Percentiles rank a stretch among this genome's conserved stretches.
phyloP scores from a whole-genome alignment of 2,888 invertebrate genomes.

The Sussaba pulchella region DNA sequence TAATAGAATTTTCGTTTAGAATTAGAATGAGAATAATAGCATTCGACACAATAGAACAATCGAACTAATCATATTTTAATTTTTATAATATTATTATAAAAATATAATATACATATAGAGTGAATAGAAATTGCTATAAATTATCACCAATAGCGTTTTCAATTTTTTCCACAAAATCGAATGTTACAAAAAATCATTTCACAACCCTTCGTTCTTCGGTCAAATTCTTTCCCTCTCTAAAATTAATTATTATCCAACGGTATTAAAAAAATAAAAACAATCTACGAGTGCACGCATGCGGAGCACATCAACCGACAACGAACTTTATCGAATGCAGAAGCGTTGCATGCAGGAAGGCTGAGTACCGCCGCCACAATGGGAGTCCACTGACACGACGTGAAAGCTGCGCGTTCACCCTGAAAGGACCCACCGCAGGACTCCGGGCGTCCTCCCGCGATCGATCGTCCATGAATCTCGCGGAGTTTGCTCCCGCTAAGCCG shows the following conservation, averaged over 20 bases:
- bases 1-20: too few relatives aligned
- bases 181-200: too few relatives aligned
- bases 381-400: constrained; percentile 10
- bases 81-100: constrained; percentile 17
- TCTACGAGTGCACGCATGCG: neutral
- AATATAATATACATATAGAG: too few relatives aligned
- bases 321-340: constrained; percentile 5
- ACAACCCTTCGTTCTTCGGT: neutral
- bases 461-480: constrained; percentile 28
- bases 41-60: too few relatives aligned
- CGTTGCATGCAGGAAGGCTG: constrained; percentile 1
- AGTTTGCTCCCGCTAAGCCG: constrained; percentile 14
- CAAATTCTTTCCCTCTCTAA: neutral
- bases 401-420: constrained; percentile 7
- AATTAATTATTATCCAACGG: neutral
- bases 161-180: too few relatives aligned
- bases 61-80: too few relatives aligned
- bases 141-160: too few relatives aligned
- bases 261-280: neutral
- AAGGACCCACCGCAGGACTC: constrained; percentile 17
- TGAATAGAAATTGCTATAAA: too few relatives aligned
- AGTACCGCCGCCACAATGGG: constrained; percentile 19
- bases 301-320: constrained; percentile 3
- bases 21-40: too few relatives aligned
- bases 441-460: constrained; percentile 7